Base-by-base conservation (phyloP, 1,140 invertebrate genomes). In the Drosophila yakuba region DNA sequence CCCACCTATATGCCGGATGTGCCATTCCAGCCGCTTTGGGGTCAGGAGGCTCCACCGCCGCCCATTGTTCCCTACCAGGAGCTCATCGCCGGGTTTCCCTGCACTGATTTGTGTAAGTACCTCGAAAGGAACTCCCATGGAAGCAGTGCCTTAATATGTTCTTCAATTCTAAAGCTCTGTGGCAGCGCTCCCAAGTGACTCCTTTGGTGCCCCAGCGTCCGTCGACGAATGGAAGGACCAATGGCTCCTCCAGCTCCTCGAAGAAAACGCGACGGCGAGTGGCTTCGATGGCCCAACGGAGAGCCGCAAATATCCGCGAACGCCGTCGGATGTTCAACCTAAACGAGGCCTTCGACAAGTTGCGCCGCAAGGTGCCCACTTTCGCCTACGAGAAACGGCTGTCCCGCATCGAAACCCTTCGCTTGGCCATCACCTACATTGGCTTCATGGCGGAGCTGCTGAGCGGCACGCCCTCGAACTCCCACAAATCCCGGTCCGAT, bases 311-410 rank as follows among this genome's bases (percentile, higher is more conserved):
- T 93, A 98, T 99, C 72, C 95, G 98, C 0, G 98, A 99, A 92
- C 93, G 98, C 58, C 94, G 98, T 48, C 94, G 98, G 74, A 99
- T 99, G 98, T 98, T 98, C 91, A 99, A 99, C 93, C 94, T 99
- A 8, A 99, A 99, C 92, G 98, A 98, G 91, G 98, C 98, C 3
- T 99, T 99, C 90, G 98, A 99, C 88, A 97, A 97, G 91, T 93
- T 98, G 28, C 93, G 97, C 11, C 94, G 97, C 78, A 98, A 98
- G 94, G 98, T 99, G 11, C 99, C 99, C 23, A 99, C 99, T 1
- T 99, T 99, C 92, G 98, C 99, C 0, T 99, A 99, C 89, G 99
- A 99, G 92, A 99, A 99, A 92, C 95, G 99, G 0, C 94, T 99
- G 0, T 99, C 98, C 0, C 97, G 99, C 84, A 99, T 99, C 80